Percentiles rank a stretch among this genome's conserved stretches.
phyloP scores from a whole-genome alignment of 2,797 vertebrate genomes.

The Neoniphon sammara region DNA sequence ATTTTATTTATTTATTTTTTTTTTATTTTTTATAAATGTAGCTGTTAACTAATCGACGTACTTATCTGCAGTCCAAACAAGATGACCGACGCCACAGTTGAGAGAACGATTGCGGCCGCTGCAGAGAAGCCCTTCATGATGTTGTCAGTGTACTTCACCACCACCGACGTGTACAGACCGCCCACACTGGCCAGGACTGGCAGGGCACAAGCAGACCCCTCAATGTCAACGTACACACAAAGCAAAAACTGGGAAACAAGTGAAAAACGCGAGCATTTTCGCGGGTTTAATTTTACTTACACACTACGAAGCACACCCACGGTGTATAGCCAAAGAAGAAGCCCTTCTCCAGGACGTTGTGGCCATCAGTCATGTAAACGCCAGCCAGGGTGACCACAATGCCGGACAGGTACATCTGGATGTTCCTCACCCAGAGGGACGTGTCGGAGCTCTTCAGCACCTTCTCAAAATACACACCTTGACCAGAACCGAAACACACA shows the following conservation, averaged over 20 bases:
- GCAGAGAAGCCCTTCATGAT: constrained; percentile 99
- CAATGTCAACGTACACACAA: constrained; percentile 1
- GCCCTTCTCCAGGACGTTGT: constrained; percentile 89
- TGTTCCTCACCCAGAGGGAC: constrained; percentile 98
- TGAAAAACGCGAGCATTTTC: not conserved
- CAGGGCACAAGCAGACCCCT: constrained; percentile 10
- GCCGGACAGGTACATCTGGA: constrained; percentile 98
- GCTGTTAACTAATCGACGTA: constrained; percentile 76
- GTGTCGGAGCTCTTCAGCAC: constrained; percentile 98
- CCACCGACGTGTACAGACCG: constrained; percentile 95
- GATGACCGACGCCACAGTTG: constrained; percentile 92
- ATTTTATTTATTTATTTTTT: no score
- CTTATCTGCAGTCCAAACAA: constrained; percentile 97
- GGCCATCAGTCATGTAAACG: constrained; percentile 88
- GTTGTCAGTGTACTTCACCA: constrained; percentile 99
- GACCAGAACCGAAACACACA: constrained; percentile 28
- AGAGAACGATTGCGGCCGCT: constrained; percentile 94
- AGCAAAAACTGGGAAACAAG: not conserved
- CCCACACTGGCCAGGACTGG: constrained; percentile 94
- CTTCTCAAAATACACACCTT: constrained; percentile 99
- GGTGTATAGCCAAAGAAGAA: constrained; percentile 96
- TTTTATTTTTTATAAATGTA: not conserved
- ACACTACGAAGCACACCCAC: constrained; percentile 91
- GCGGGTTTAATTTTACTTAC: constrained; percentile 84
- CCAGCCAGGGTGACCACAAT: constrained; percentile 90